phyloP scores from a whole-genome alignment of 53 echinoderm and acorn worm species.

The Apostichopus leukothele region DNA sequence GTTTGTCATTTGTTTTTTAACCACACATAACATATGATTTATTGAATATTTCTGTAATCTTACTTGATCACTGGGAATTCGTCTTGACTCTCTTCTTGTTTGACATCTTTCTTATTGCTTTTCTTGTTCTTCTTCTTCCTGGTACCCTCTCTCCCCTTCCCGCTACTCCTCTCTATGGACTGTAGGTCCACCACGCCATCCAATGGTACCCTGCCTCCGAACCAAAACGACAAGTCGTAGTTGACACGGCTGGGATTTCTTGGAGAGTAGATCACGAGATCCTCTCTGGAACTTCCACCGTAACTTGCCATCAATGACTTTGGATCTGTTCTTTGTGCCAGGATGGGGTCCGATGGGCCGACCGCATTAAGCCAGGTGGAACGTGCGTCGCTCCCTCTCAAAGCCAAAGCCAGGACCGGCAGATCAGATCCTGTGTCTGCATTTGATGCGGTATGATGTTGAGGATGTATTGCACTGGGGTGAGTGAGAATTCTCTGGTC shows the following conservation, averaged over 20 bases:
- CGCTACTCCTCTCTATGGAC: constrained; percentile 14
- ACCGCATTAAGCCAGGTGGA: constrained; percentile 80
- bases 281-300: constrained; percentile 79
- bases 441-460: neutral
- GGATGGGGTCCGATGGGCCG: constrained; percentile 85
- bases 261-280: constrained; percentile 79
- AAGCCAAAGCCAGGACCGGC: constrained; percentile 69
- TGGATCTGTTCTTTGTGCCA: constrained; percentile 92
- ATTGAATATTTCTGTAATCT: neutral
- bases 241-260: constrained; percentile 81
- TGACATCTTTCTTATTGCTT: constrained; percentile 51
- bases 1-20: too few species aligned
- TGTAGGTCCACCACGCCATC: constrained; percentile 64
- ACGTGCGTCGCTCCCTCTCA: constrained; percentile 77
- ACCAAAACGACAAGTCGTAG: constrained; percentile 90
- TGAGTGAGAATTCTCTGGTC: constrained; percentile 54
- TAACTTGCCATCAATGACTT: constrained; percentile 83
- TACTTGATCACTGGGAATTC: constrained; percentile 53
- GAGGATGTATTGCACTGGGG: constrained; percentile 46
- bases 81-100: constrained; percentile 10
- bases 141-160: constrained; percentile 47
- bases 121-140: constrained; percentile 67
- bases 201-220: constrained; percentile 83
- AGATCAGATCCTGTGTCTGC: neutral
- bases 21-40: too few species aligned